Evolutionary conservation across 2,113 vertebrate species (phyloP), one percentile per base, ranked within the genome.

Genomic region (Lipophrys pholis): DNA sequence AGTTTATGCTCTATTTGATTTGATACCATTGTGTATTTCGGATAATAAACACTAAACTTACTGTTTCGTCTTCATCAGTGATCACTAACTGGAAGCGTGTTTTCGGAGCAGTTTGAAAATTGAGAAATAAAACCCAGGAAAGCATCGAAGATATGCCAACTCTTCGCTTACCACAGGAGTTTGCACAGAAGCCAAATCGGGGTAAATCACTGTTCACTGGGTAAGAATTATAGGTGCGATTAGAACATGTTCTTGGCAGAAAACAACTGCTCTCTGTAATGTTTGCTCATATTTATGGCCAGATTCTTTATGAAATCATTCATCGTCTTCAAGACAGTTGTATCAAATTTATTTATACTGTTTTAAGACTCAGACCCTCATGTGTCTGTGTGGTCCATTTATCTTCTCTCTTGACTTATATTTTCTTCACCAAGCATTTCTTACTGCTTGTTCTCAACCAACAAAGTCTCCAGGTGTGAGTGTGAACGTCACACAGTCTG

Each of bases 371-470:
- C 4, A 50, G 42, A 43, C 46, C 51, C 62, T 59, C 12, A 52
- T 39, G 15, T 67, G 58, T 73, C 66, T 62, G 80, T 84, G 76
- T 81, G 82, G 76, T 59, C 72, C 62, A 61, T 65, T 69, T 78
- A 59, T 54, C 58, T n/a, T 35, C n/a, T 43, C 55, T 80, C 59
- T 8, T 60, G 21, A 30, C 21, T 30, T 40, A 7, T 15, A 42
- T 8, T 52, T 56, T 67, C n/a, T 6, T 15, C 41, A 51, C 6
- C 42, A 65, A 39, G 68, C 43, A 12, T 12, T 45, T 45, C 12
- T 11, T 46, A 51, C 12, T n/a, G 17, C 53, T 58, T 38, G n/a
- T 73, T 70, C 51, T 42, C 16, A 46, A 10, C 38, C 14, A 0
- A 17, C 30, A 49, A 8, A 51, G 41, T 48, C 56, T 66, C 42